Evolutionary conservation across 2,113 vertebrate species (phyloP), one percentile per base, ranked within the genome.

Genomic region (Lasiurus borealis): DNA sequence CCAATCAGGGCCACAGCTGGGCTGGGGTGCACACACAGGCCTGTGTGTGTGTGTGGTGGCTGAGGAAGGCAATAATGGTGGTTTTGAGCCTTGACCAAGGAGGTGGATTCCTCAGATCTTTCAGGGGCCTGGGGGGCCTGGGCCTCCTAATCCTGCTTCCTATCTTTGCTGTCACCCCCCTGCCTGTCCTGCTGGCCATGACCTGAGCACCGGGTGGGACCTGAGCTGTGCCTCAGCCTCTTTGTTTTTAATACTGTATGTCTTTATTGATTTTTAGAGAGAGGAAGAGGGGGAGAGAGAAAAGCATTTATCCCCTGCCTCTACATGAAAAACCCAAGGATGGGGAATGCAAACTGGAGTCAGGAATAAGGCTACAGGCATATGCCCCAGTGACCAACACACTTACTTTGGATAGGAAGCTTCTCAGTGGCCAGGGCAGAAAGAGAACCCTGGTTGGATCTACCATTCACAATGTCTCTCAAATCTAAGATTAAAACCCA

Each of bases 1-100:
- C 48, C 95, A 1, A 64, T 86, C 95, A 97, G 96, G 0, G 94
- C 96, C 96, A 96, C 95, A 85, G 86, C 31, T 8, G 69, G n/a
- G 12, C 11, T 2, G 21, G 3, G 1, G 8, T 3, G 5, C 6
- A 8, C 50, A 31, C 59, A 14, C 66, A 44, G 86, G 90, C 76
- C 90, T 95, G 48, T 2, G 2, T 57, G 57, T n/a, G n/a, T 23
- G 57, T 25, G 57, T 25, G 54, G 54, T 9, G 23, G 57, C 0
- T 21, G 57, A 0, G 62, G 62, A 21, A 62, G 29, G 64, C 14
- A n/a, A n/a, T 4, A 10, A 68, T 2, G 23, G 34, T 1, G 27
- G 16, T 75, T 5, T 73, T 25, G 31, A 87, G 76, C 57, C 73
- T 6, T 0, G 13, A 40, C n/a, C 71, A 31, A 85, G n/a, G 18